phyloP scores from a whole-genome alignment of 2,797 vertebrate species.

The Hypotaenidia okinawae region DNA sequence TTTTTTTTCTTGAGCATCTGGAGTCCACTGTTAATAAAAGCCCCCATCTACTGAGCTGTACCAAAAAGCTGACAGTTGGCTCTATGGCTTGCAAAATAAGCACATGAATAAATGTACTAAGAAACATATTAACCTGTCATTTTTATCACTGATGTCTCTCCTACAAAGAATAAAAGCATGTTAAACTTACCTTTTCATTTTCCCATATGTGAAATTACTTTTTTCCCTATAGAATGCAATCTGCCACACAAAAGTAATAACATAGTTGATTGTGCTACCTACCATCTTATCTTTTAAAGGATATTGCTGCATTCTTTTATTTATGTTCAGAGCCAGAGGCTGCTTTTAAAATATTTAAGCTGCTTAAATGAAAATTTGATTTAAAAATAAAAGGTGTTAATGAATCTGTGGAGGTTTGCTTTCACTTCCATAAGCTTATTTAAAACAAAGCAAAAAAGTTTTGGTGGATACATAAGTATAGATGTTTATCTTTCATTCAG shows the following conservation, averaged over 20 bases:
- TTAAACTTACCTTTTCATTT: constrained; percentile 46
- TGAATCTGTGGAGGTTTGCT: background rate
- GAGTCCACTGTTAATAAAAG: constrained; percentile 31
- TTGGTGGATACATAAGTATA: background rate
- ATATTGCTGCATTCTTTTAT: constrained; percentile 51
- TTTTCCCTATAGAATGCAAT: constrained; percentile 12
- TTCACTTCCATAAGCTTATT: background rate
- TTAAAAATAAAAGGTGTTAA: constrained; percentile 48
- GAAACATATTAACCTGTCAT: constrained; percentile 64
- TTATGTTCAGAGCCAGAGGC: constrained; percentile 11
- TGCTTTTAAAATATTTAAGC: constrained; percentile 68
- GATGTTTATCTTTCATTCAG: background rate
- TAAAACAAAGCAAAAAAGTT: constrained; percentile 11
- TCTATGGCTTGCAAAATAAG: constrained; percentile 59
- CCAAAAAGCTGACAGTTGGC: constrained; percentile 36
- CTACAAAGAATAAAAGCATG: constrained; percentile 22
- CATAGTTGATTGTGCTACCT: background rate
- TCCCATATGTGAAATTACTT: constrained; percentile 27
- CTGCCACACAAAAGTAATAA: constrained; percentile 28
- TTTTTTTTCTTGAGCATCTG: background rate
- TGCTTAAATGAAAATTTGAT: constrained; percentile 56
- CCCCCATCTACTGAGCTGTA: constrained; percentile 39
- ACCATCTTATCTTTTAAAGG: constrained; percentile 53
- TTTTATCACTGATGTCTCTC: constrained; percentile 60
- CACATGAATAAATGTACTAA: constrained; percentile 48